Percentiles rank a stretch among this genome's conserved stretches.
These are phyloP conservation scores for Netelia inedita DNA, from an alignment of 2,888 invertebrate species.

Conservation along the genomic window DNA sequence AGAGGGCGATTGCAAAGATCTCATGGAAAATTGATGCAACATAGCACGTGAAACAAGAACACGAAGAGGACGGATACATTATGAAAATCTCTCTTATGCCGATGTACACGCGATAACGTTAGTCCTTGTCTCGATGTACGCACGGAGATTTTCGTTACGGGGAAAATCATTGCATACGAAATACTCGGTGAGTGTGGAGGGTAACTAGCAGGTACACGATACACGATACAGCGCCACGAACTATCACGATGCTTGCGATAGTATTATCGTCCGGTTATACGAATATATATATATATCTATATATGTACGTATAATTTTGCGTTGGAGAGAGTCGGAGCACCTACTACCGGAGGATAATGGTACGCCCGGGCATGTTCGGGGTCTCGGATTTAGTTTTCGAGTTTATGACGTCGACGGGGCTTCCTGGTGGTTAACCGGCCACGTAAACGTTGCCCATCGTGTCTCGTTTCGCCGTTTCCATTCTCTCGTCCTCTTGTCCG, in stretches of 20 bases:
- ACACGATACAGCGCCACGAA: conserved; percentile 33
- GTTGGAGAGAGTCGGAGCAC: conserved; percentile 38
- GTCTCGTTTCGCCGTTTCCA: conserved; percentile 66
- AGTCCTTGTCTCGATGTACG: conserved; percentile 1
- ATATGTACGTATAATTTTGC: conserved; percentile 1
- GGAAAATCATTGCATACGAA: conserved; percentile 35
- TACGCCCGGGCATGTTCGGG: conserved; percentile 73
- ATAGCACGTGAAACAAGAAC: background rate
- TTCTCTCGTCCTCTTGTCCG: conserved; percentile 9
- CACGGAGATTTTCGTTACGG: conserved; percentile 33
- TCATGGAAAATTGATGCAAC: background rate
- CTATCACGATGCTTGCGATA: conserved; percentile 18
- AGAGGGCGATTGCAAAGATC: conserved; percentile 1
- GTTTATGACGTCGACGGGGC: conserved; percentile 80
- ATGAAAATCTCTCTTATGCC: conserved; percentile 7
- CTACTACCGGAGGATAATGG: conserved; percentile 56
- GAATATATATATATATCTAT: conserved; percentile 7
- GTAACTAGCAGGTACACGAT: conserved; percentile 36
- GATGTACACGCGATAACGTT: conserved; percentile 47
- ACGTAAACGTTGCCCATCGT: conserved; percentile 76
- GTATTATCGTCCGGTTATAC: conserved; percentile 14
- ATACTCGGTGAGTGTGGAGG: conserved; percentile 9
- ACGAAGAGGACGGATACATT: background rate
- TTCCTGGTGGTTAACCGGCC: conserved; percentile 81
- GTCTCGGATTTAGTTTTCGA: conserved; percentile 81